These are phyloP conservation scores for Equus quagga DNA, from an alignment of 2,113 vertebrate species.

Conservation along the genomic window DNA sequence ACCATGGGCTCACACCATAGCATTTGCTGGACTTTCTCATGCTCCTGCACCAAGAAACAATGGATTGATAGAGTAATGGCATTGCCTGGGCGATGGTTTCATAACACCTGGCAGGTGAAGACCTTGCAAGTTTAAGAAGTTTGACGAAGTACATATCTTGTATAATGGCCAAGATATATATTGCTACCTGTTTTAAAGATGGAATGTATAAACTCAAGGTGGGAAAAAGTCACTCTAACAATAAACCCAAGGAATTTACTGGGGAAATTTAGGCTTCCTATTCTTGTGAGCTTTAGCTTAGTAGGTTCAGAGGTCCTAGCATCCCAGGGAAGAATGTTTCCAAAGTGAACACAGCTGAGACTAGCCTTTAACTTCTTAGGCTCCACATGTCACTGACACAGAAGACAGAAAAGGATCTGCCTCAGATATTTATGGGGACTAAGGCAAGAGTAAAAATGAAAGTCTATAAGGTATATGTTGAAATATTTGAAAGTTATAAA, in stretches of 20 bases:
- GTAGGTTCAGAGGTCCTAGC: background rate
- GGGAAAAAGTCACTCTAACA: background rate
- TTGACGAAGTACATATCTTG: background rate
- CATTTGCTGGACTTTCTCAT: background rate
- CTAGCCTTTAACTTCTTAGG: background rate
- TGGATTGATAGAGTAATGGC: too few species aligned
- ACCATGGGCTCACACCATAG: background rate
- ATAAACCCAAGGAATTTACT: background rate
- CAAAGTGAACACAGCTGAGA: background rate
- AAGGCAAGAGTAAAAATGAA: background rate
- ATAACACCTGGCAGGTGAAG: background rate
- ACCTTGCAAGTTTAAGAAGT: background rate
- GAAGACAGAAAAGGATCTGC: background rate
- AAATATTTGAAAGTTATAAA: background rate
- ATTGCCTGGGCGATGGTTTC: background rate
- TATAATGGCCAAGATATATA: background rate
- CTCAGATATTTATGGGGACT: background rate
- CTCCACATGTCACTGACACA: background rate
- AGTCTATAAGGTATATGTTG: background rate
- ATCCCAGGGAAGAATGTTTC: background rate
- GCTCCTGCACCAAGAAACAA: background rate
- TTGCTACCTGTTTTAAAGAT: background rate
- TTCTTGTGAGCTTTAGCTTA: background rate
- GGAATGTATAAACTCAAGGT: background rate
- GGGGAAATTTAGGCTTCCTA: background rate